Conservation (phyloP, 2,888 invertebrate genomes). For the Eudasyphora cyanicolor region DNA sequence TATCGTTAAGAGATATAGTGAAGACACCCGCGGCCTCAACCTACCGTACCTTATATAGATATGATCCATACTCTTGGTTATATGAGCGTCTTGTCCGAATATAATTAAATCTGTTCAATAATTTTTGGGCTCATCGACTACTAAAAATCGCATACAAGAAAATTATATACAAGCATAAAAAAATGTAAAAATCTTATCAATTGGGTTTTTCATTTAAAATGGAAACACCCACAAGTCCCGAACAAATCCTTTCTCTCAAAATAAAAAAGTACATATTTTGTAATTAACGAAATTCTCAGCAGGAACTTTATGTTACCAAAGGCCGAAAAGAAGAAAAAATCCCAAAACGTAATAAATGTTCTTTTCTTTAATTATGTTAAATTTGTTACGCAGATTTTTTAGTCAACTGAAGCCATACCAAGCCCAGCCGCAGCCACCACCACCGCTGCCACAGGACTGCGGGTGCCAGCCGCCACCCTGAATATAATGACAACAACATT, state of each 20-base stretch:
- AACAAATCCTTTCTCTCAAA: not conserved
- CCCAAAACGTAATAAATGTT: conserved; percentile 56
- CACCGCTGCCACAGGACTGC: not conserved
- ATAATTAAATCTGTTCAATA: too few species aligned
- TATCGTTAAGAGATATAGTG: too few species aligned
- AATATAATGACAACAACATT: conserved; percentile 31
- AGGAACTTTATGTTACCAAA: conserved; percentile 28
- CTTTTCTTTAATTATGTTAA: conserved; percentile 64
- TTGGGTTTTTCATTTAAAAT: too few species aligned
- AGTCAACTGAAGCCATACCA: conserved; percentile 24
- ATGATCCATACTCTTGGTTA: too few species aligned
- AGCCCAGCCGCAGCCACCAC: conserved; percentile 20
- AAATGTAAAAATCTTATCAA: too few species aligned
- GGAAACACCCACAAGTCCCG: not conserved
- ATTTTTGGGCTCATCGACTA: too few species aligned
- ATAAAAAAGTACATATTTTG: conserved; percentile 35
- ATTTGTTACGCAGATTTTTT: conserved; percentile 67
- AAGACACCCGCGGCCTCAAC: too few species aligned
- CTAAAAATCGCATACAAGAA: too few species aligned
- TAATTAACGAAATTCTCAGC: conserved; percentile 62
- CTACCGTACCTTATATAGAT: too few species aligned
- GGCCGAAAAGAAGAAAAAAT: not conserved
- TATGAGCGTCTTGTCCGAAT: too few species aligned
- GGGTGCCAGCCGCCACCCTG: conserved; percentile 12
- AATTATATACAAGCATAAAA: too few species aligned